phyloP scores from a whole-genome alignment of 2,888 invertebrate species.

The Amphimallon solstitiale region DNA sequence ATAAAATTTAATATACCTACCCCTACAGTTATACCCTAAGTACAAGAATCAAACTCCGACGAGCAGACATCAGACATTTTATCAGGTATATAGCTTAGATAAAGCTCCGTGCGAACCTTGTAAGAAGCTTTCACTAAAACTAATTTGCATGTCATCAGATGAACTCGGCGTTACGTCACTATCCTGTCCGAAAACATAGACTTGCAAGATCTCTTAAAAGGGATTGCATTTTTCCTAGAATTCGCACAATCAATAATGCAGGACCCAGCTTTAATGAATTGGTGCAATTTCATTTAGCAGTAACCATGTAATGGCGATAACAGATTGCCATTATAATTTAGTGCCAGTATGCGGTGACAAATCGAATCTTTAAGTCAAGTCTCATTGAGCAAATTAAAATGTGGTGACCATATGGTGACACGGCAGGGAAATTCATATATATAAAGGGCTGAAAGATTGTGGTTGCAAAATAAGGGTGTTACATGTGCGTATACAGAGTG shows the following conservation, averaged over 20 bases:
- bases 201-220: not conserved
- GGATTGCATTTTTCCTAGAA: not conserved
- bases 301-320: constrained; percentile 49
- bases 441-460: too few species aligned
- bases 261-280: constrained; percentile 8
- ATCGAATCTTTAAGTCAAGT: constrained; percentile 58
- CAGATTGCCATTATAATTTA: constrained; percentile 52
- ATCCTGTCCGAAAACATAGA: constrained; percentile 22
- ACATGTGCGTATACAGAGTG: too few species aligned
- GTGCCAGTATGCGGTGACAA: constrained; percentile 57
- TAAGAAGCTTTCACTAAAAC: constrained; percentile 54
- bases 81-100: constrained; percentile 56
- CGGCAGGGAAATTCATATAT: constrained; percentile 46
- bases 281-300: constrained; percentile 12
- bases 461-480: too few species aligned
- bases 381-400: constrained; percentile 57
- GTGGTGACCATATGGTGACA: constrained; percentile 56
- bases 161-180: constrained; percentile 46
- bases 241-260: constrained; percentile 12
- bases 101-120: constrained; percentile 60
- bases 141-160: constrained; percentile 59
- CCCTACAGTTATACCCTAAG: too few species aligned
- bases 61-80: constrained; percentile 42
- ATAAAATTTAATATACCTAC: too few species aligned
- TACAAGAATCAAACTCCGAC: too few species aligned